A percentile compares a stretch with the other conserved stretches of the same genome.
These are phyloP conservation scores for Ophion obscuratus DNA, from an alignment of 2,888 invertebrate genomes.

Conservation along the genomic window DNA sequence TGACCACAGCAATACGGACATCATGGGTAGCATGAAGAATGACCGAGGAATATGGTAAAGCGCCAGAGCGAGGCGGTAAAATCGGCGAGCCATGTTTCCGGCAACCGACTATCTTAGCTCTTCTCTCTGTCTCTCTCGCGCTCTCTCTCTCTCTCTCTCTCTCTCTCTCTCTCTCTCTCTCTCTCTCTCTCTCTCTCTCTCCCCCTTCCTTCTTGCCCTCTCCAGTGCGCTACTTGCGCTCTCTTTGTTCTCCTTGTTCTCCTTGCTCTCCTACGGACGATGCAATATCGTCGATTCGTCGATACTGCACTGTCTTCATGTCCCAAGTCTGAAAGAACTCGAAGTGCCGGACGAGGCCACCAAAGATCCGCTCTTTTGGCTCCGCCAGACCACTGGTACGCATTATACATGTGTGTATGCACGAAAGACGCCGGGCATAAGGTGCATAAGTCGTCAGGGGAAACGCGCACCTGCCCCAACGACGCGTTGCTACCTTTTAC, in stretches of 20 bases:
- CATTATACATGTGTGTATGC: background rate
- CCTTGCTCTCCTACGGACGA: no score
- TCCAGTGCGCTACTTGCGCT: background rate
- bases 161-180: background rate
- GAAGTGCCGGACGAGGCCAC: no score
- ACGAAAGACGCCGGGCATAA: background rate
- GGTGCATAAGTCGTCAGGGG: conserved; percentile 13
- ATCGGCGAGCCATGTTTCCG: conserved; percentile 82
- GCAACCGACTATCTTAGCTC: conserved; percentile 63
- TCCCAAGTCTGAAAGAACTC: no score
- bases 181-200: background rate
- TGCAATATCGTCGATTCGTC: no score
- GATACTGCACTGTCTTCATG: no score
- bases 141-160: no score
- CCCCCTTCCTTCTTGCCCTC: background rate
- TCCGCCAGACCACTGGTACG: background rate
- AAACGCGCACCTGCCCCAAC: conserved; percentile 63
- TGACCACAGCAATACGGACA: background rate
- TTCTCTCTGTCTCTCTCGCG: background rate
- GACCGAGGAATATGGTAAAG: conserved; percentile 73
- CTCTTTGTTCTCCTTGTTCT: background rate
- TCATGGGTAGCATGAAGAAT: conserved; percentile 63
- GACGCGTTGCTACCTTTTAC: conserved; percentile 39
- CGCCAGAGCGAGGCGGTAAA: conserved; percentile 80
- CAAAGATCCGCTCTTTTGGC: conserved; percentile 6